Base-by-base conservation (phyloP, 2,888 invertebrate genomes). In the Orthosia gracilis region DNA sequence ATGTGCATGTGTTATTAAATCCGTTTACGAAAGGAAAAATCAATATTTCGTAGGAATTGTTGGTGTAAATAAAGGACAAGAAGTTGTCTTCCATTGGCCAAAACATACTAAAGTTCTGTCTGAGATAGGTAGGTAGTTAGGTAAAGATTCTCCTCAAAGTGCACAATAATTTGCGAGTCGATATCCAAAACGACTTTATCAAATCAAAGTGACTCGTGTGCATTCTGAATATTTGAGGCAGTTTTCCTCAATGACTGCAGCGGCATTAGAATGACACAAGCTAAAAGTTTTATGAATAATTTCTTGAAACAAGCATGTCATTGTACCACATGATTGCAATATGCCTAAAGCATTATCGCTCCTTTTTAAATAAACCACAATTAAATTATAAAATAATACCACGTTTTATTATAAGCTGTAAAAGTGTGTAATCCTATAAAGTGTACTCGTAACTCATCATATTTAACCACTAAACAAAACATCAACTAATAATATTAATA, bases 211-310 rank as follows among this genome's bases (percentile, higher is more conserved):
- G 21, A n/a, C 54, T 61, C 18, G 58, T 59, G 65, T 31, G 64
- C 67, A 76, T 40, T 65, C n/a, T 21, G 31, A 73, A 73, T 80
- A 75, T 67, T 76, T 52, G 62, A 57, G 4, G 54, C 52, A 50
- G 45, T 86, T 86, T 85, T 86, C 84, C 85, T 86, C 76, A 82
- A 75, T 58, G 63, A 49, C 55, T 69, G 58, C 67, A 72, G 72
- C 45, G 55, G 52, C 62, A 54, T 64, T 50, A 61, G 40, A 72
- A 23, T 26, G 59, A 11, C 23, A 31, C 50, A 76, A 83, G 73
- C 57, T 47, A 69, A 45, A 58, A 69, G 54, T 59, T 58, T 54
- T 61, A 7, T 47, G 31, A 18, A 52, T 45, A 26, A 21, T 5
- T 47, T n/a, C 3, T 58, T 54, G 1, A 45, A 68, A 45, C 15